phyloP scores from a whole-genome alignment of 2,797 vertebrate species.

The Myoxocephalus aenaeus region DNA sequence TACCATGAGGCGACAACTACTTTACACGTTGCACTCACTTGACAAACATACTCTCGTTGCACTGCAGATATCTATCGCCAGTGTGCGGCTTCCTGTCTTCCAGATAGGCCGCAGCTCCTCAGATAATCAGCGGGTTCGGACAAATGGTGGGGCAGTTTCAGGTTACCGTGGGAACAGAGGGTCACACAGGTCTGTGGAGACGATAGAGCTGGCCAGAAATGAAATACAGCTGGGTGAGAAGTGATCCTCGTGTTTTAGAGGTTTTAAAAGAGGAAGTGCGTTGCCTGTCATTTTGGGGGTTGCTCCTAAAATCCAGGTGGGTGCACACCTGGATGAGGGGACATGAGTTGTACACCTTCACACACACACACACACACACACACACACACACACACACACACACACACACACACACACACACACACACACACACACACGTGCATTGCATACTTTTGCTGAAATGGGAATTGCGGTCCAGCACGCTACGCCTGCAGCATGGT shows the following conservation, averaged over 20 bases:
- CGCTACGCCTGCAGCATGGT: background rate
- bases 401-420: too few relatives aligned
- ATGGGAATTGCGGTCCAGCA: background rate
- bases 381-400: too few relatives aligned
- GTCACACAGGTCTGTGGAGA: conserved; percentile 28
- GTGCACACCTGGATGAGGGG: conserved; percentile 62
- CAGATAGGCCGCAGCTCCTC: conserved; percentile 23
- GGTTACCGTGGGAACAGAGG: conserved; percentile 65
- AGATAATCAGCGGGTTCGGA: conserved; percentile 55
- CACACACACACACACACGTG: background rate
- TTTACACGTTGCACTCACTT: background rate
- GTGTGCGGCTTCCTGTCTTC: conserved; percentile 19
- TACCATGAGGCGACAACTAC: background rate
- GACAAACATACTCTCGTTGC: background rate
- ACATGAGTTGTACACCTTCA: conserved; percentile 6
- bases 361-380: background rate
- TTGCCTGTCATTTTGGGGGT: conserved; percentile 40
- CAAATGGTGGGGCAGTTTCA: conserved; percentile 47
- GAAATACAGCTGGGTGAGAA: conserved; percentile 33
- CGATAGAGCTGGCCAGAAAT: conserved; percentile 20
- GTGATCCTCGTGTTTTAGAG: conserved; percentile 3
- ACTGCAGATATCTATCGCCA: conserved; percentile 4
- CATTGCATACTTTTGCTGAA: background rate
- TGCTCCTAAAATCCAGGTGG: conserved; percentile 51
- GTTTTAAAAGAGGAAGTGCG: conserved; percentile 32